Conservation (phyloP, 2,888 invertebrate species). For the Mycalesis mineus region DNA sequence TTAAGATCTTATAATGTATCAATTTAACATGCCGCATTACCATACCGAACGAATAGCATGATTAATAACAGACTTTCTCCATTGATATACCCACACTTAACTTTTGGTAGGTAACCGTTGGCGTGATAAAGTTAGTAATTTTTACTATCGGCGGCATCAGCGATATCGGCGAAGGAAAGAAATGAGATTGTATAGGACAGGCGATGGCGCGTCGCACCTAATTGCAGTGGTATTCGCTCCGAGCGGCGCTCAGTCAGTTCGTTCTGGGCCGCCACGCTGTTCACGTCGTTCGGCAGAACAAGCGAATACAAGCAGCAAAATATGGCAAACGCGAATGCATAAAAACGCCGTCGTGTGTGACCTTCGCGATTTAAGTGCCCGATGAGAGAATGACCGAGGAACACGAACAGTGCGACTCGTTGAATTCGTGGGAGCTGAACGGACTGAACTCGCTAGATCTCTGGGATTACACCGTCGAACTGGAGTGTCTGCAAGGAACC, state of each 20-base stretch:
- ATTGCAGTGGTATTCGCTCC: constrained; percentile 43
- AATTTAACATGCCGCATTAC: constrained; percentile 36
- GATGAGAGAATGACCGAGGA: constrained; percentile 64
- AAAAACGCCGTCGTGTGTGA: constrained; percentile 47
- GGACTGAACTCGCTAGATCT: constrained; percentile 85
- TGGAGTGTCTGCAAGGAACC: constrained; percentile 87
- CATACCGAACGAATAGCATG: constrained; percentile 39
- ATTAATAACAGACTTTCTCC: constrained; percentile 65
- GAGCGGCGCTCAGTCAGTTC: constrained; percentile 35
- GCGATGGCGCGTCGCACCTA: constrained; percentile 48
- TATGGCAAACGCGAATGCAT: constrained; percentile 51
- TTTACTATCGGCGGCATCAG: constrained; percentile 33
- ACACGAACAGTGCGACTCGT: constrained; percentile 64
- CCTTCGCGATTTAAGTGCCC: constrained; percentile 39
- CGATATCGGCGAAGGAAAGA: constrained; percentile 38
- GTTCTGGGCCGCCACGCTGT: constrained; percentile 50
- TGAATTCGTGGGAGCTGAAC: constrained; percentile 75
- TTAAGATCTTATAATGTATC: constrained; percentile 30
- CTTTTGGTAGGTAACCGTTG: constrained; percentile 1
- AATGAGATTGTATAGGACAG: constrained; percentile 60
- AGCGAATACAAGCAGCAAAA: constrained; percentile 34
- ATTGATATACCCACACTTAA: constrained; percentile 35
- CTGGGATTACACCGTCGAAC: constrained; percentile 91
- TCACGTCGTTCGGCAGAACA: constrained; percentile 43
- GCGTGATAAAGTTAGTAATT: constrained; percentile 53